Evolutionary conservation across 1,140 invertebrate genomes (phyloP), one percentile per base, ranked within the genome.

Genomic region (Orius insidiosus): DNA sequence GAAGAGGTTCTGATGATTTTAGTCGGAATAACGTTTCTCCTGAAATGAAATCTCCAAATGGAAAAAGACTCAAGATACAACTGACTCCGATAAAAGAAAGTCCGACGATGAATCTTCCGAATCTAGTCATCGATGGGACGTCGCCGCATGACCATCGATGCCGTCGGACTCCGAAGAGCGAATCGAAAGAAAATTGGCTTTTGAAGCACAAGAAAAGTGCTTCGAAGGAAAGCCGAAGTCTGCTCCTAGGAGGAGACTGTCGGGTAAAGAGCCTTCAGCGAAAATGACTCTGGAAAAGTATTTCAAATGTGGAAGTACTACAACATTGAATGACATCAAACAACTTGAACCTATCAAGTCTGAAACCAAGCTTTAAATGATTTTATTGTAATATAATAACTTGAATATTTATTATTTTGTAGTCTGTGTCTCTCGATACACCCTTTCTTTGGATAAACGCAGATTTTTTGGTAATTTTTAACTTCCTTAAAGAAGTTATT

Each of bases 101-200:
- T 15, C 37, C 34, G 14, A 40, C 38, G 1, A 30, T 30, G 5
- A 15, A 40, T 47, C 32, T 47, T 10, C 46, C 46, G 1, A 47
- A 47, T 11, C 41, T 19, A 10, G 46, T 47, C 5, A 30, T 47
- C 2, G 46, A 47, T 33, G 46, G 46, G 32, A 30, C 13, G 13
- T 47, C 46, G 9, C 46, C 46, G 2, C 24, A 39, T 13, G 15
- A 15, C 8, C 38, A 38, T 14, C 35, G n/a, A 15, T 38, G 37
- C 11, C 31, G 19, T 40, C 15, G n/a, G 11, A 13, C 10, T n/a
- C 16, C 18, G 9, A 47, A 47, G 24, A 8, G 24, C 8, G n/a
- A n/a, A n/a, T 14, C 18, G 4, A 13, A 24, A 13, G 11, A 10
- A 8, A 38, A 47, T 19, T 47, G 46, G 46, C 34, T 47, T 6